Evolutionary conservation across 1,140 invertebrate genomes (phyloP).

Genomic region (Zophobas morio): DNA sequence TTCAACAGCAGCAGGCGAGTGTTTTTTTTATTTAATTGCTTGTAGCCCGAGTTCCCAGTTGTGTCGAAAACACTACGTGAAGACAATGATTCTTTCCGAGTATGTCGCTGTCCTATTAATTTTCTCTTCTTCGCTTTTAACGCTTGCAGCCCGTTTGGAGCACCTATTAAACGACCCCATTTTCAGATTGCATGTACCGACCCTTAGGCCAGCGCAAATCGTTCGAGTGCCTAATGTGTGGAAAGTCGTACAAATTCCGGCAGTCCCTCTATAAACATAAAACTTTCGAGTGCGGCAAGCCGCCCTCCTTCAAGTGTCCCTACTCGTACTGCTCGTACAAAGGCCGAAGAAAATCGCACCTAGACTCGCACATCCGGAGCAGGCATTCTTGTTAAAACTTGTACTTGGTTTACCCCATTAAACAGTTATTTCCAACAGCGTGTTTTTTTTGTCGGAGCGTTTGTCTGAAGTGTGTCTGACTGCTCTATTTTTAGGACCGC

Average conservation of each 20-base stretch:
- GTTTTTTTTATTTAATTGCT: too few relatives aligned
- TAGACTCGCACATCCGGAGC: slow-evolving; percentile 65
- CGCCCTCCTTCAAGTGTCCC: slow-evolving; percentile 72
- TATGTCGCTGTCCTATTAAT: neutral
- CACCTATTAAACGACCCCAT: slow-evolving; percentile 3
- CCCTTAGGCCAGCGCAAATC: neutral
- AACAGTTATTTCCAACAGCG: neutral
- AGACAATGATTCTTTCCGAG: too few relatives aligned
- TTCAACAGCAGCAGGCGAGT: too few relatives aligned
- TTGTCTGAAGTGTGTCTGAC: neutral
- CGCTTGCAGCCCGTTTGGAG: neutral
- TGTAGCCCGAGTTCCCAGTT: too few relatives aligned
- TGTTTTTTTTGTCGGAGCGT: neutral
- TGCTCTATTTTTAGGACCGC: slow-evolving; percentile 30
- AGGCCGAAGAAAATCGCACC: slow-evolving; percentile 65
- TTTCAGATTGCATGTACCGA: slow-evolving; percentile 10
- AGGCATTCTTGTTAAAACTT: slow-evolving; percentile 1
- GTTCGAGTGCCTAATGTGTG: slow-evolving; percentile 51
- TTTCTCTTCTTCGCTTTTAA: neutral
- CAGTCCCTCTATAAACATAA: slow-evolving; percentile 51
- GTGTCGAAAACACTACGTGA: too few relatives aligned
- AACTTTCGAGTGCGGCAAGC: slow-evolving; percentile 72
- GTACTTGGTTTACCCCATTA: neutral
- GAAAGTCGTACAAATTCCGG: slow-evolving; percentile 54
- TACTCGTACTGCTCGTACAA: slow-evolving; percentile 71